Evolutionary conservation across 2,797 vertebrate genomes (phyloP), one percentile per base, ranked within the genome.

Genomic region (Gobio occitaniae): DNA sequence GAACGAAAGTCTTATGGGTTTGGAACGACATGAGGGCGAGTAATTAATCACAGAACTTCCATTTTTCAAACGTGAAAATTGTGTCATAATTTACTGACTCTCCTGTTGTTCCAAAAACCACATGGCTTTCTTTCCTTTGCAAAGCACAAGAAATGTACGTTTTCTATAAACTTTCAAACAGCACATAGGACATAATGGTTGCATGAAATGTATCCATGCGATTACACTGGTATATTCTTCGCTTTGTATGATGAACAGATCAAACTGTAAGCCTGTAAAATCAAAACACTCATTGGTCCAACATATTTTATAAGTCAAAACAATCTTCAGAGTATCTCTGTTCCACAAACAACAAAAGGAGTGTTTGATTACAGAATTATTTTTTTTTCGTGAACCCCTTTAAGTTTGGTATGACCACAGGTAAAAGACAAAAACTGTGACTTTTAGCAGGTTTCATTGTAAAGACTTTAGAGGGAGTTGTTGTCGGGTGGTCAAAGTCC

Each of bases 401-500:
- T 17, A 11, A 61, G 21, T 63, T 48, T 78, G 54, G 13, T 56
- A n/a, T 56, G 56, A 56, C 29, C 29, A 74, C 12, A 21, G 1
- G 65, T 52, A 19, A 72, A 48, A 79, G 36, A 66, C n/a, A 1
- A 56, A 75, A 83, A 77, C 17, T 15, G 13, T 44, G n/a, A 69
- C n/a, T 78, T 84, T 78, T 69, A 68, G 19, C 32, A 72, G 36
- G 61, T 87, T 76, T 77, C 5, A 76, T 48, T 52, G 17, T 44
- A 12, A 41, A 36, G 17, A 47, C 48, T 13, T 66, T 50, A 2
- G 17, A 80, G 38, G 32, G 44, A 65, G 50, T 44, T 63, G 9
- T 47, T 78, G 54, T 81, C 75, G 80, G 85, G 78, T 85, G 87
- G 82, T 86, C 89, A 72, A 69, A 80, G 79, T 68, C 16, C 87